phyloP scores from a whole-genome alignment of 2,113 vertebrate genomes.

The Apus apus region DNA sequence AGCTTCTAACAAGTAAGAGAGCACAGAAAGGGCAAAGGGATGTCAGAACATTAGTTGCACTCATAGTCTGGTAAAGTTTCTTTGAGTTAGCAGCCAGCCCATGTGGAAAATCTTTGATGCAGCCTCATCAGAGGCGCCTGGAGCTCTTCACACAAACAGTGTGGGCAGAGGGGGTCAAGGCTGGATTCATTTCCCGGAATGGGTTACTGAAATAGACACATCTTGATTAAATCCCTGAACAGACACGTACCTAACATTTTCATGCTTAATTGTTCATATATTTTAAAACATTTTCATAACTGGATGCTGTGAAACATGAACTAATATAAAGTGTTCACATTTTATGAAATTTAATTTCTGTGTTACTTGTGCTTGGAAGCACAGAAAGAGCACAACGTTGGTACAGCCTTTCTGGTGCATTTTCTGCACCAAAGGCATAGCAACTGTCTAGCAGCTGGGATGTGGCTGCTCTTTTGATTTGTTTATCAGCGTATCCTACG shows the following conservation, averaged over 20 bases:
- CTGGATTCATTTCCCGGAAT: conserved; percentile 51
- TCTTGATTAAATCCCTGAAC: conserved; percentile 27
- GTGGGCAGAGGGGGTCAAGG: background rate
- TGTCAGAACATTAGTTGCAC: conserved; percentile 24
- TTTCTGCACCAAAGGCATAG: background rate
- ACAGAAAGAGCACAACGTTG: background rate
- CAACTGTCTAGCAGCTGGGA: background rate
- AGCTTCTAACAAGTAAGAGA: conserved; percentile 29
- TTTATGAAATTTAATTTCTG: background rate
- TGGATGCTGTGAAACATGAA: background rate
- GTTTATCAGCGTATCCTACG: background rate
- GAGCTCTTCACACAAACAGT: conserved; percentile 30
- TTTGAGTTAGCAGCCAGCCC: conserved; percentile 57
- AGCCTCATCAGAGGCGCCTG: background rate
- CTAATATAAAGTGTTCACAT: background rate
- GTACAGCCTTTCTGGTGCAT: background rate
- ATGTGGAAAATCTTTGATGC: conserved; percentile 38
- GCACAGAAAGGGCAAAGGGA: conserved; percentile 52
- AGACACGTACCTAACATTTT: background rate
- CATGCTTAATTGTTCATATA: background rate
- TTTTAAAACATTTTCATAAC: background rate
- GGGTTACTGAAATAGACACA: conserved; percentile 45
- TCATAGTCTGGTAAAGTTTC: conserved; percentile 36
- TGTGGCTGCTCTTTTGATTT: background rate
- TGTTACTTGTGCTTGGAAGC: background rate